A percentile compares a stretch with the other conserved stretches of the same genome.
These are phyloP conservation scores for Mylabris phalerata DNA, from an alignment of 1,140 invertebrate genomes.

Conservation along the genomic window DNA sequence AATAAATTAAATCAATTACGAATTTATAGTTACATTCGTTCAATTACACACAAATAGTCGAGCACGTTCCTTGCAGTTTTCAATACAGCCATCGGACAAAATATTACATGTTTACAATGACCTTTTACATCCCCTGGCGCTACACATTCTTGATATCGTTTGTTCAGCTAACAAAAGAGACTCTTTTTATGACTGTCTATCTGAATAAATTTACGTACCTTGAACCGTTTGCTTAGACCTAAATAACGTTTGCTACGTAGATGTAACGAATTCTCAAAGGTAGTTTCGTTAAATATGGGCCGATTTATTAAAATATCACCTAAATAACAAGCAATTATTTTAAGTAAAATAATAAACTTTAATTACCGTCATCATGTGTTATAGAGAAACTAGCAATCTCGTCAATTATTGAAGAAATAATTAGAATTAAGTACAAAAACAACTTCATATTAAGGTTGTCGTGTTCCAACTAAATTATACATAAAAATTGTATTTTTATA, in stretches of 20 bases:
- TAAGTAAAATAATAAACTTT: no score
- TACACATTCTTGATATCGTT: slow-evolving; percentile 52
- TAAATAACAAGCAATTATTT: neutral
- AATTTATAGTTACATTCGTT: slow-evolving; percentile 46
- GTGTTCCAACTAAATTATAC: no score
- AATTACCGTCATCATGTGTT: no score
- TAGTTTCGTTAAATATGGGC: neutral
- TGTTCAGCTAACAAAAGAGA: slow-evolving; percentile 39
- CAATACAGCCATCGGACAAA: slow-evolving; percentile 56
- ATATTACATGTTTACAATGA: slow-evolving; percentile 55
- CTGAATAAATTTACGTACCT: slow-evolving; percentile 24
- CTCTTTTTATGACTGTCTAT: neutral
- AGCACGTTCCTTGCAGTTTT: slow-evolving; percentile 50
- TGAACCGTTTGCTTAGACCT: slow-evolving; percentile 32
- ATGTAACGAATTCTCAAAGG: slow-evolving; percentile 10
- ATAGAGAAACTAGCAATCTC: no score
- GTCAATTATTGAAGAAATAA: no score
- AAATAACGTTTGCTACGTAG: slow-evolving; percentile 30
- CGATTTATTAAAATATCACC: neutral
- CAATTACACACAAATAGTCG: slow-evolving; percentile 60
- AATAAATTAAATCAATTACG: neutral
- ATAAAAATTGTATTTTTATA: no score
- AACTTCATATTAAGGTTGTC: no score
- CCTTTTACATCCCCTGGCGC: slow-evolving; percentile 53
- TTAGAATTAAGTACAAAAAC: no score